Base-by-base conservation (phyloP, 2,113 vertebrate genomes). In the Apus apus region DNA sequence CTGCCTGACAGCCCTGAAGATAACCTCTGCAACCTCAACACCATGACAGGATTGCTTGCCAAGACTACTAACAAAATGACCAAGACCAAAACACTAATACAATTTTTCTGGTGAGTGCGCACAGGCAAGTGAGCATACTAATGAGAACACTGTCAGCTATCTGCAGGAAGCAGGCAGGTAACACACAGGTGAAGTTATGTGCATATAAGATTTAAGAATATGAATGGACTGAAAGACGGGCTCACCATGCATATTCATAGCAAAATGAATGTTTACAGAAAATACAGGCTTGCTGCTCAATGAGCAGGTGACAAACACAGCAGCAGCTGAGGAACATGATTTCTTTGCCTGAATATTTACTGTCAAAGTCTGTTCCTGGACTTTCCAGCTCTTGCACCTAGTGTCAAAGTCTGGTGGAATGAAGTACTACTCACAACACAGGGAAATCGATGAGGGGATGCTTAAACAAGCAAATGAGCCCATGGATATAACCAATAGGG, bases 191-290 rank as follows among this genome's bases (percentile, higher is more conserved):
- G 60, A 80, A 61, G 13, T 21, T 32, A 34, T 7, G 26, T 23
- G 19, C 15, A 30, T 66, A 40, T 7, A 40, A 23, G 25, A 53
- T 38, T 45, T 27, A 61, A 76, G 45, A 20, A 60, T 48, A 67
- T 2, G 13, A 29, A 68, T 45, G 3, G 16, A 45, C 11, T 27
- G 29, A 68, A 83, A 36, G 57, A 67, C 51, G 45, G 12, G 3
- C 9, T 80, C 9, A 45, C 22, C 9, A 8, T 13, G 25, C 25
- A 15, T 12, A 26, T 11, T 13, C 0, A 0, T 26, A 66, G 53
- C 8, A 71, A 79, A 70, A 34, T 15, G 5, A 73, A 68, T n/a
- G 34, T 17, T 17, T 64, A 10, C 4, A 27, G 58, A 60, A 88
- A 60, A 50, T 15, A 38, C 25, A 66, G 22, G 13, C 6, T 53